A percentile compares a stretch with the other conserved stretches of the same genome.
phyloP scores from a whole-genome alignment of 2,113 vertebrate genomes.

The Erpornis zantholeuca region DNA sequence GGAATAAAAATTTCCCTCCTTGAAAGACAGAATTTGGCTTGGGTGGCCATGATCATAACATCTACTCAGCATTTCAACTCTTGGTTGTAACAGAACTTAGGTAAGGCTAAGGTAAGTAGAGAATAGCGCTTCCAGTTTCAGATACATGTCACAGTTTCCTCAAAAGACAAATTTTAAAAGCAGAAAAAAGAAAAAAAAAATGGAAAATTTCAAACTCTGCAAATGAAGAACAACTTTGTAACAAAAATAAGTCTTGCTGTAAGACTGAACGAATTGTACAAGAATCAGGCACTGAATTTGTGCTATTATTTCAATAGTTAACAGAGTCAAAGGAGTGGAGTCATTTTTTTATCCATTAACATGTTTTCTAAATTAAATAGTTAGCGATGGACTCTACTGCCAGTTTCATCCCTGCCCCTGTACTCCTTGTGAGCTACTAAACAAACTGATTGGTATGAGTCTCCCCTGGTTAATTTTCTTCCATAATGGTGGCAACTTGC shows the following conservation, averaged over 20 bases:
- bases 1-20: slow-evolving; percentile 23
- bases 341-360: slow-evolving; percentile 58
- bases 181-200: slow-evolving; percentile 27
- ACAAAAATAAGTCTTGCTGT: neutral
- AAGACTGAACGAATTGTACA: neutral
- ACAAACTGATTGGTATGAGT: slow-evolving; percentile 80
- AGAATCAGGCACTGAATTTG: neutral
- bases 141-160: neutral
- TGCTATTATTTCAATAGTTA: neutral
- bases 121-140: slow-evolving; percentile 24
- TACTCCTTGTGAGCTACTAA: slow-evolving; percentile 76
- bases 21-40: slow-evolving; percentile 49
- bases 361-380: slow-evolving; percentile 50
- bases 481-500: slow-evolving; percentile 80
- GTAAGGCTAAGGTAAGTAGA: neutral
- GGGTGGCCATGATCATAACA: neutral
- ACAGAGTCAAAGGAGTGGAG: slow-evolving; percentile 6
- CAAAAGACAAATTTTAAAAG: slow-evolving; percentile 56
- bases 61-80: slow-evolving; percentile 43
- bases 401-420: slow-evolving; percentile 72
- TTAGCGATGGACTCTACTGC: slow-evolving; percentile 73
- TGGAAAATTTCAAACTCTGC: neutral
- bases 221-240: neutral
- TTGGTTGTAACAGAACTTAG: slow-evolving; percentile 49
- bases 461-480: slow-evolving; percentile 83